A percentile compares a stretch with the other conserved stretches of the same genome.
These are phyloP conservation scores for Hirundichthys speculiger DNA, from an alignment of 2,113 vertebrate species.

Conservation along the genomic window DNA sequence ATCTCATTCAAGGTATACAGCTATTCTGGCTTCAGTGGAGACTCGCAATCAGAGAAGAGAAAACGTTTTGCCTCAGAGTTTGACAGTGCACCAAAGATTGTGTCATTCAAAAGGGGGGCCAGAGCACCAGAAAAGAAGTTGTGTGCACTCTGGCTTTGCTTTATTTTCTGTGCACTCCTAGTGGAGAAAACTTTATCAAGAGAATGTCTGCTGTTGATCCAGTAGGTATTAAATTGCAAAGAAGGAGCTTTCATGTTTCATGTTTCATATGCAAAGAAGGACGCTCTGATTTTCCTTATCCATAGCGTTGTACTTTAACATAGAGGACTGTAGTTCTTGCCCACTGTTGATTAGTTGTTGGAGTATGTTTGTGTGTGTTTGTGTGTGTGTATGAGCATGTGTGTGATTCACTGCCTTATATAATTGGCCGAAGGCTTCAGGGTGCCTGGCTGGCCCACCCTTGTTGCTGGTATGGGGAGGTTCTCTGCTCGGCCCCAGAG, in stretches of 20 bases:
- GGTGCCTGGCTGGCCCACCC: slow-evolving; percentile 69
- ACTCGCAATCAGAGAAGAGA: slow-evolving; percentile 36
- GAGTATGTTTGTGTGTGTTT: slow-evolving; percentile 23
- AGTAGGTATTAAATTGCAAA: slow-evolving; percentile 11
- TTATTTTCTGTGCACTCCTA: slow-evolving; percentile 13
- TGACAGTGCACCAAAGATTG: slow-evolving; percentile 29
- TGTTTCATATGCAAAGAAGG: slow-evolving; percentile 26
- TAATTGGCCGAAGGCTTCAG: slow-evolving; percentile 70
- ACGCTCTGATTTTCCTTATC: too few relatives aligned
- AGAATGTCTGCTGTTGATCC: neutral
- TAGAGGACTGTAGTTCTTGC: too few relatives aligned
- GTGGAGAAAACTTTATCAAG: neutral
- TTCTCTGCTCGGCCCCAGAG: slow-evolving; percentile 67
- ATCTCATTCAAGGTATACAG: slow-evolving; percentile 49
- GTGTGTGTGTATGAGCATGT: slow-evolving; percentile 26
- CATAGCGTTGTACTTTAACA: too few relatives aligned
- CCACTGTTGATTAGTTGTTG: too few relatives aligned
- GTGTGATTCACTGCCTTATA: slow-evolving; percentile 66
- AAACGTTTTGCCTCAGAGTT: slow-evolving; percentile 22
- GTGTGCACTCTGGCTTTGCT: slow-evolving; percentile 58
- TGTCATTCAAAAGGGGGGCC: slow-evolving; percentile 58
- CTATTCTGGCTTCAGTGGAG: slow-evolving; percentile 39
- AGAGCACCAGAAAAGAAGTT: slow-evolving; percentile 51
- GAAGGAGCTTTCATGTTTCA: slow-evolving; percentile 25
- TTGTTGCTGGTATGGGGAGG: slow-evolving; percentile 64